Evolutionary conservation across 2,113 vertebrate genomes (phyloP), one percentile per base, ranked within the genome.

Genomic region (Morone chrysops): DNA sequence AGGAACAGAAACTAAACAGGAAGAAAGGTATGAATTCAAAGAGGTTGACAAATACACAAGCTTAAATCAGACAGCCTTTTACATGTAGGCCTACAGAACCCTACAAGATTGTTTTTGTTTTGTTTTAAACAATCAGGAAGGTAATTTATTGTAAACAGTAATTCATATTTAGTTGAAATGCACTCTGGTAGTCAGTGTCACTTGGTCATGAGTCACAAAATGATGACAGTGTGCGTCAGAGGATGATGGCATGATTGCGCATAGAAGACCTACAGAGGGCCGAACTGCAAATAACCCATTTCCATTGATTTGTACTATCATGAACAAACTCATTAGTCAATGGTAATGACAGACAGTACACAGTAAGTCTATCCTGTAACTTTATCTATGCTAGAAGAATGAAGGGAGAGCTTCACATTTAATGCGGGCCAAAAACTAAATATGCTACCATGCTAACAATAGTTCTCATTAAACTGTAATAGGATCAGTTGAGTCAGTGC

Each of bases 141-240:
- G 1, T 6, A 5, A 22, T 63, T 31, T 59, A 36, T 50, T 62
- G 2, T 48, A 41, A 38, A 18, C 36, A 48, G 53, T 25, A 4
- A 20, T 50, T 13, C 43, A 22, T 36, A 20, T 65, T 25, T 20
- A 51, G 36, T 8, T 63, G 51, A 70, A 36, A 50, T 56, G 40
- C 22, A 47, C 12, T 69, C 10, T 20, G 36, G 9, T n/a, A 1
- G 45, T 71, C 56, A 65, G 40, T 72, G 71, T 81, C 84, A 83
- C 51, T 62, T 25, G 75, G 36, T 75, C 60, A 61, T 86, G 78
- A 87, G 59, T 87, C 90, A 90, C 6, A 63, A 43, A 51, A 25
- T 51, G 45, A 47, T 48, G 66, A 81, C 31, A 43, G 73, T 18
- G 38, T 71, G 69, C 41, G 57, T 70, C 51, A 25, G 41, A 59